A percentile compares a stretch with the other conserved stretches of the same genome.
These are phyloP conservation scores for Cassiopea xamachana DNA, from an alignment of 30 jellyfish, hydroid and myxozoan species.

Conservation along the genomic window DNA sequence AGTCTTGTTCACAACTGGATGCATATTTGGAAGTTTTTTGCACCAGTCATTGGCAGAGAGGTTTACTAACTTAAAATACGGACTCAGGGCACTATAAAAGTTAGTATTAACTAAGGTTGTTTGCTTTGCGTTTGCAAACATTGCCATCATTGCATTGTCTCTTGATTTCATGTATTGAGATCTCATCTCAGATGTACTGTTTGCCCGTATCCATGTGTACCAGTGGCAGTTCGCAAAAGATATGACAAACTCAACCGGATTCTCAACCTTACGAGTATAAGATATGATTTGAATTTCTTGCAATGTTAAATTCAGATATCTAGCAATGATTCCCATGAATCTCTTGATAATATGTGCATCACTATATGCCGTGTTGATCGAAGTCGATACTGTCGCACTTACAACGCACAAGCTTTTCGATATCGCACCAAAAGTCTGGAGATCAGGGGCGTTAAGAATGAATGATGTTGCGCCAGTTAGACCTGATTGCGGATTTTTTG, in stretches of 20 bases:
- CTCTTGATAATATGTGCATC: conserved; percentile 42
- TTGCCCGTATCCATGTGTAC: conserved; percentile 44
- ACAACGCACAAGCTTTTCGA: conserved; percentile 71
- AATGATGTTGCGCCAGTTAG: conserved; percentile 26
- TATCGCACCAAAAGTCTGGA: conserved; percentile 9
- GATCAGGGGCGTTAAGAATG: conserved; percentile 52
- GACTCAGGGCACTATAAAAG: conserved; percentile 35
- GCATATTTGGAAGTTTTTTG: conserved; percentile 70
- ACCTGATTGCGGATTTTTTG: conserved; percentile 83
- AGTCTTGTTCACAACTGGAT: conserved; percentile 60
- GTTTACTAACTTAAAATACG: conserved; percentile 24
- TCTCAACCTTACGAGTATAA: conserved; percentile 13
- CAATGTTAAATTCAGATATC: conserved; percentile 28
- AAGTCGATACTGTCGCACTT: conserved; percentile 43
- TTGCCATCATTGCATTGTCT: conserved; percentile 1
- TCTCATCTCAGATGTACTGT: neutral
- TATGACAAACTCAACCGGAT: conserved; percentile 30
- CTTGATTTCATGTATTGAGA: conserved; percentile 20
- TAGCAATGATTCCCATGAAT: conserved; percentile 61
- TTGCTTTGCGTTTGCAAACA: conserved; percentile 10
- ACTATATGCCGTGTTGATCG: conserved; percentile 70
- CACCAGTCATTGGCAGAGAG: conserved; percentile 61
- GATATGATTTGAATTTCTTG: conserved; percentile 71
- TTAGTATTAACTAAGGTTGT: neutral
- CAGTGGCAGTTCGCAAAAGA: conserved; percentile 65